Base-by-base conservation (phyloP, 35 echinoderm and acorn worm species). In the Eucidaris tribuloides region DNA sequence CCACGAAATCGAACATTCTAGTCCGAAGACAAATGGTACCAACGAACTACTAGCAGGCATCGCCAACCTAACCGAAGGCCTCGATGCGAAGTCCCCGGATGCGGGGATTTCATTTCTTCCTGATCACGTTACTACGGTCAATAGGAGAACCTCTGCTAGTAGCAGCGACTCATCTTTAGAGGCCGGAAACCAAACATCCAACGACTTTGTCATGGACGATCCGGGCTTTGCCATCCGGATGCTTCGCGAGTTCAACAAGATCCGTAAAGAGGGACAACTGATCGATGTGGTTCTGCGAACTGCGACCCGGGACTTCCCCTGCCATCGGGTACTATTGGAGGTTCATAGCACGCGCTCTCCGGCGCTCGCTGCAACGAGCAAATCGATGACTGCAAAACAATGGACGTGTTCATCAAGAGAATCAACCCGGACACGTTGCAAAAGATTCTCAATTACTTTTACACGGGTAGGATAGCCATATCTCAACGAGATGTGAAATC, bases 331-430 rank as follows among this genome's bases (percentile, higher is more conserved):
- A 17, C 45, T 94, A 11, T 62, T 94, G 0, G 87, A 94, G 48
- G 83, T 82, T 4, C 81, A 81, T 24, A 94, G 92, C 71, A 24
- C 79, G 14, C 86, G 86, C 55, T 87, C 84, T 25, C 85, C 77
- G 25, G 79, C 72, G 20, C 82, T 84, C 7, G 62, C 65, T 83
- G 84, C 80, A 46, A 84, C 76, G 18, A 50, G 52, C 86, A 94
- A 36, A 45, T 90, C 2, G 84, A 89, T 30, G 81, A 78, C 38
- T 80, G 82, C 3, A 85, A 82, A 34, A 57, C 79, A 50, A 94
- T 94, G 92, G 92, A 94, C 42, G 87, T 94, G 17, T 86, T 88
- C 68, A 72, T 94, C 14, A 94, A 83, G 59, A 85, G 79, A 41
- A 64, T 94, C 11, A 42, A 77, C 23, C 23, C 92, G n/a, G 92